Evolutionary conservation across 1,140 invertebrate species (phyloP).

Genomic region (Pantala flavescens): DNA sequence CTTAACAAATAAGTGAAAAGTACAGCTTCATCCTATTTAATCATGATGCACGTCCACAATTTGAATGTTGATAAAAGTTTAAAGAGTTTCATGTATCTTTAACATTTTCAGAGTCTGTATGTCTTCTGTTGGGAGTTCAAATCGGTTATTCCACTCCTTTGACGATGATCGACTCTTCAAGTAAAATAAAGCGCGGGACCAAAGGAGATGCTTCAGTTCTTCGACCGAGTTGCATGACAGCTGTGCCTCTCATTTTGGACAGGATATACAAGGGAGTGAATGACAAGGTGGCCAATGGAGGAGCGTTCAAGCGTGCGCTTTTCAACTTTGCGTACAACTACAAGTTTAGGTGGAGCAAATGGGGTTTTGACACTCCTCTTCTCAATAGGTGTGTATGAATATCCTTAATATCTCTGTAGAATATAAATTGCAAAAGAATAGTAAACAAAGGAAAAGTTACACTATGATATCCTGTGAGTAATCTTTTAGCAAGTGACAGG

Average conservation of each 20-base stretch:
- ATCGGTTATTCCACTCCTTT: constrained; percentile 94
- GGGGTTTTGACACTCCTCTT: constrained; percentile 74
- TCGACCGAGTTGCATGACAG: constrained; percentile 85
- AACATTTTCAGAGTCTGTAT: constrained; percentile 38
- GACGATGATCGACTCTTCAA: constrained; percentile 90
- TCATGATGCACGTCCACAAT: too few species aligned
- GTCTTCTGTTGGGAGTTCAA: constrained; percentile 60
- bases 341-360: constrained; percentile 71
- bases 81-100: neutral
- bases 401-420: neutral
- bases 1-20: too few species aligned
- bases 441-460: too few species aligned
- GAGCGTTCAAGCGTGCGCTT: constrained; percentile 59
- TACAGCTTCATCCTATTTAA: too few species aligned
- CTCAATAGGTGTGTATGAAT: constrained; percentile 47
- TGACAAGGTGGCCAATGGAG: constrained; percentile 74
- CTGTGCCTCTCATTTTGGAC: constrained; percentile 91
- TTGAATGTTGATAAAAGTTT: too few species aligned
- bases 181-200: constrained; percentile 87
- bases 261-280: constrained; percentile 91
- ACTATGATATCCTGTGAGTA: too few species aligned
- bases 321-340: constrained; percentile 90
- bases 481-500: too few species aligned
- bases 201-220: constrained; percentile 84
- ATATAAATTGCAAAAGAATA: neutral